Percentiles rank a stretch among this genome's conserved stretches.
Evolutionary conservation across 2,113 vertebrate species (phyloP).

Genomic region (Burhinus oedicnemus): DNA sequence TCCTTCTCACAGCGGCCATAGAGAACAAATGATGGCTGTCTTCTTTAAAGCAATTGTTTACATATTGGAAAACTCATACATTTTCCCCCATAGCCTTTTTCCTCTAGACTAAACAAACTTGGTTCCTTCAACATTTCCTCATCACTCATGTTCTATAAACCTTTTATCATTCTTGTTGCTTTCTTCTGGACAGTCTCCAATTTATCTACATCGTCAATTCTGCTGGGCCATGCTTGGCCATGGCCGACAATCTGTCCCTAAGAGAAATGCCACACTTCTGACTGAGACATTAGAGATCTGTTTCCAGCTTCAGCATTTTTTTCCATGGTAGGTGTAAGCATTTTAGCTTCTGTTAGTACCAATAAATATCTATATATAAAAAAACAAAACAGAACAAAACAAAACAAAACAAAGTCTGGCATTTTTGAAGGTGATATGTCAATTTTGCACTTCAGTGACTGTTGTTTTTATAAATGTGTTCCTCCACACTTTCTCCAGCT

Average conservation of each 20-base stretch:
- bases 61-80: neutral
- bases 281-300: neutral
- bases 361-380: neutral
- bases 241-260: neutral
- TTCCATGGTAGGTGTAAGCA: neutral
- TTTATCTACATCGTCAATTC: constrained; percentile 5
- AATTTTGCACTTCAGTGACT: neutral
- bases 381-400: neutral
- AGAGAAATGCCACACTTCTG: neutral
- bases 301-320: neutral
- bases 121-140: constrained; percentile 61
- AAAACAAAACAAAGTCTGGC: neutral
- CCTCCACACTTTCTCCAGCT: neutral
- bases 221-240: neutral
- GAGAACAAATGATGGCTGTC: constrained; percentile 12
- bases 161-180: constrained; percentile 44
- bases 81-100: constrained; percentile 37
- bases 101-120: constrained; percentile 67
- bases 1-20: neutral
- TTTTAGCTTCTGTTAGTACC: neutral
- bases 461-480: neutral
- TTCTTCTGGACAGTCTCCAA: constrained; percentile 47
- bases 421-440: neutral
- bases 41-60: constrained; percentile 40
- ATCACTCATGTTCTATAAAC: constrained; percentile 37